Evolutionary conservation across 64 coral and sea anemone genomes (phyloP), one percentile per base, ranked within the genome.

Genomic region (Acropora yongei): DNA sequence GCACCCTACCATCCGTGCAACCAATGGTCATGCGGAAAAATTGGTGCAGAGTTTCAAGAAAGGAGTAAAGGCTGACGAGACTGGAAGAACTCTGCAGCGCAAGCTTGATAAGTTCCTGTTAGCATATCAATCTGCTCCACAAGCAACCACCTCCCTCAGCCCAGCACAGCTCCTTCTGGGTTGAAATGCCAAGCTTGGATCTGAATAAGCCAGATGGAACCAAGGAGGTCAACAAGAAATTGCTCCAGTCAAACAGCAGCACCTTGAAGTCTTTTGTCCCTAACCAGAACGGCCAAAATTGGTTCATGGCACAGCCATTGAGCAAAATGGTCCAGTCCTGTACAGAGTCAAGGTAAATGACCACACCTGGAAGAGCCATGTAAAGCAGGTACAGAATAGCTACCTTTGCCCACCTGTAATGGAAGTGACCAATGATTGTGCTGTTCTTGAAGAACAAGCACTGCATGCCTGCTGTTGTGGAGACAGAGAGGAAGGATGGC

Each of bases 141-240:
- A 30, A 30, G 30, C 67, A 93, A 19, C 19, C 14, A 89, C 92
- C 18, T 60, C 48, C 41, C 46, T 72, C 41, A 88, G 84, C 43
- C 91, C 91, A 20, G 73, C 57, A 8, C 76, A 88, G 51, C 58
- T 88, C 17, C 79, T 89, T 13, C 53, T 93, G 42, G 63, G 82
- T 7, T 12, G 78, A 44, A 93, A 82, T 18, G 48, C 83, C 6
- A 88, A 77, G 76, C 49, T 50, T 93, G 6, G 68, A 88, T 69
- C 65, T 89, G 30, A 13, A 67, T 10, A 48, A 47, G 14, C 48
- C 77, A 6, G 19, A 88, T 67, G 20, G 83, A 3, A 80, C 74
- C 17, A 44, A 77, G 12, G 12, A 80, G 51, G 85, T 88, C 30
- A 68, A 82, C 48, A 51, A 67, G 47, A 88, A 89, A 77, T 48